Percentiles rank a stretch among this genome's conserved stretches.
phyloP scores from a whole-genome alignment of 1,140 invertebrate species.

The Ptiloglossa arizonensis region DNA sequence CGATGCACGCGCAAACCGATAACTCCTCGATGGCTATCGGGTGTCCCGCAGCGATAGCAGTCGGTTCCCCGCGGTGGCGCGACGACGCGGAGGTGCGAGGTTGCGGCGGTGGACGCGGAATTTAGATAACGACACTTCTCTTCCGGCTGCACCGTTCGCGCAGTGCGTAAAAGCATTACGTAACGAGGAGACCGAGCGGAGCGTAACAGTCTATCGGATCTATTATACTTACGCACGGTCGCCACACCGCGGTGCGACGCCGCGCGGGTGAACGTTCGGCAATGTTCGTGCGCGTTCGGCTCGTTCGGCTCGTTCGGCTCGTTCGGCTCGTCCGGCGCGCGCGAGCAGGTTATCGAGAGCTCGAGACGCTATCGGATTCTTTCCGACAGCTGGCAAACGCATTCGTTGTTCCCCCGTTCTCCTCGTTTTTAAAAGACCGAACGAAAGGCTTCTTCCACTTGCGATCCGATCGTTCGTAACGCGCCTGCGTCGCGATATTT shows the following conservation, averaged over 20 bases:
- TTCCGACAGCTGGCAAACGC: conserved; percentile 2
- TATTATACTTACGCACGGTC: conserved; percentile 30
- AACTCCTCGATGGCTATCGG: conserved; percentile 36
- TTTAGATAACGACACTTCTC: conserved; percentile 53
- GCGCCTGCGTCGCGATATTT: too few relatives aligned
- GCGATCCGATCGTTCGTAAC: too few relatives aligned
- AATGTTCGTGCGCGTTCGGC: conserved; percentile 33
- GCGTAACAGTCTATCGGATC: conserved; percentile 47
- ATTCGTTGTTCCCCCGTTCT: background rate
- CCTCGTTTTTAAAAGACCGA: too few relatives aligned
- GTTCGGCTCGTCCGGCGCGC: background rate
- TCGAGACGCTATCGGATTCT: background rate
- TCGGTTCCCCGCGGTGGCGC: conserved; percentile 13
- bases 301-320: background rate
- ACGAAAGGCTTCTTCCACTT: too few relatives aligned
- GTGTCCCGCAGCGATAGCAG: conserved; percentile 47
- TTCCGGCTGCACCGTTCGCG: conserved; percentile 59
- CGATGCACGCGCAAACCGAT: too few relatives aligned
- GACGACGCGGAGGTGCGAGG: too few relatives aligned
- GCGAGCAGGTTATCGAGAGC: background rate
- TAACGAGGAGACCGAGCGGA: conserved; percentile 50
- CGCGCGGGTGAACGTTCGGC: conserved; percentile 58
- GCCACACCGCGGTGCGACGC: too few relatives aligned
- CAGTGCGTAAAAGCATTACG: conserved; percentile 57
- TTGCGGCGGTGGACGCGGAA: conserved; percentile 43